Evolutionary conservation across 1,140 invertebrate species (phyloP), one percentile per base, ranked within the genome.

Genomic region (Archivesica marissinica): DNA sequence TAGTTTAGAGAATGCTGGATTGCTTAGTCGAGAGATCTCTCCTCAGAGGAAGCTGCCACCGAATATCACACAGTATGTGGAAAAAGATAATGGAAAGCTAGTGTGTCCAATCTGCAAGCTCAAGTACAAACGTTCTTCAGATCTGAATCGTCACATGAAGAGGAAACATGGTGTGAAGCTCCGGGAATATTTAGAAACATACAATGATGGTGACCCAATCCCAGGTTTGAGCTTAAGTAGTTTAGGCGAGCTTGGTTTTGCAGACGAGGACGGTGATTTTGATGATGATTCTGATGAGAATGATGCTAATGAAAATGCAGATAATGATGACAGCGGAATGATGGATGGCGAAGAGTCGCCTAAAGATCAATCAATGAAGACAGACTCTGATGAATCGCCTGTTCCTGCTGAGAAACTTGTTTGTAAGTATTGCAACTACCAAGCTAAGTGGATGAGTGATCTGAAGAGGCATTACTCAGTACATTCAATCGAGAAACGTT

Each of bases 361-460:
- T 9, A 35, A 85, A 56, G 86, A 87, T 25, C 33, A 79, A 38
- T 80, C 61, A 2, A 77, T 82, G 39, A 80, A 64, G n/a, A 66
- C n/a, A n/a, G 70, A 68, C 41, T 23, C 66, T 47, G 44, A 83
- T 30, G 52, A 78, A 30, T 64, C 54, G 7, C 50, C 39, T 13
- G 70, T 84, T 33, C 52, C 47, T 70, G 85, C 87, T 28, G 87
- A 87, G 17, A 77, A 88, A 23, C 75, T 91, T 9, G 90, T 93
- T 79, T 97, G 97, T 90, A 95, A 95, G 88, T 95, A 95, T 76
- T 97, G 97, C 90, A 96, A 96, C 2, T 96, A 97, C 91, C 95
- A 96, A 92, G 97, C 97, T 79, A 97, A 97, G 92, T 97, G 96
- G 93, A 94, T 97, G n/a, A 97, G 96, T 15, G 97, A 98, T 93